Conservation (phyloP, 1,140 invertebrate genomes). For the Leptopilina boulardi region DNA sequence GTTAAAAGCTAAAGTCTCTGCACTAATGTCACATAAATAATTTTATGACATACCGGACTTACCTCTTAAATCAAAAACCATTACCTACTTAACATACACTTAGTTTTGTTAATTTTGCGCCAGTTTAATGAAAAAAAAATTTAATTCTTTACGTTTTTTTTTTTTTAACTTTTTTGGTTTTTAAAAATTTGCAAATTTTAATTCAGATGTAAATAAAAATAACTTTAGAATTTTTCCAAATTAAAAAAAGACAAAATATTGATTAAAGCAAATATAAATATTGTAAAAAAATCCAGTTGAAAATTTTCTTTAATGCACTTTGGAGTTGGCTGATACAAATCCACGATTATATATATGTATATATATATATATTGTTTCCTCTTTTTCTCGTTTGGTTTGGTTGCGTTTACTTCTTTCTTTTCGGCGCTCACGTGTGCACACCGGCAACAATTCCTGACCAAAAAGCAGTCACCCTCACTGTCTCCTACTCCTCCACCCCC, state of each 20-base stretch:
- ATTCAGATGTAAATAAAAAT: no score
- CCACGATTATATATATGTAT: background rate
- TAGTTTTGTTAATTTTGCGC: no score
- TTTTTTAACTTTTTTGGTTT: no score
- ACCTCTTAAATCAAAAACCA: no score
- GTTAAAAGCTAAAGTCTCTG: background rate
- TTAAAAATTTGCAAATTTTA: no score
- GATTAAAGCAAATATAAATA: no score
- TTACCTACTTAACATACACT: no score
- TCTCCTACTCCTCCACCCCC: constrained; percentile 39
- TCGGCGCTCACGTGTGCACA: constrained; percentile 58
- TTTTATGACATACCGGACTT: background rate
- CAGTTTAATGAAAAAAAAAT: no score
- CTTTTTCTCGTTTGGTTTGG: constrained; percentile 51
- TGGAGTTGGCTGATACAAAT: background rate
- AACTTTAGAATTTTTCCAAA: no score
- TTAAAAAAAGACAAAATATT: no score
- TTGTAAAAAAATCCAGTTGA: no score
- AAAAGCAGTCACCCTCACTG: constrained; percentile 71
- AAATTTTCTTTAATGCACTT: background rate
- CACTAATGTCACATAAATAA: background rate
- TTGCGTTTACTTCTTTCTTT: constrained; percentile 53
- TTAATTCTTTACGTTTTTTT: no score
- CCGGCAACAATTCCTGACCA: constrained; percentile 72
- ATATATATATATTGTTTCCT: constrained; percentile 53